Evolutionary conservation across 1,140 invertebrate genomes (phyloP).

Genomic region (Drosophila lini): DNA sequence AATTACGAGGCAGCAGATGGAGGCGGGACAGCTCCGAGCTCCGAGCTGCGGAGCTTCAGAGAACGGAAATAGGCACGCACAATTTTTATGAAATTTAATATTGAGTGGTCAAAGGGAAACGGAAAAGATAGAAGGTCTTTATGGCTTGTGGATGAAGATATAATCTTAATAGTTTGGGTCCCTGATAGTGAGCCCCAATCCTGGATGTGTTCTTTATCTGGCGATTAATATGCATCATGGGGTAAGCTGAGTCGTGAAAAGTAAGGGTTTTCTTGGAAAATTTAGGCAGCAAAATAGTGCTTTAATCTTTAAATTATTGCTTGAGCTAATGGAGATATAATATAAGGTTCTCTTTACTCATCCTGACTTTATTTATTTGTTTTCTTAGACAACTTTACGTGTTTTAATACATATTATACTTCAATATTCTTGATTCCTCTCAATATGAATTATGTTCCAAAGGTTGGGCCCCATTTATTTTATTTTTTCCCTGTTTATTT

Average conservation of each 20-base stretch:
- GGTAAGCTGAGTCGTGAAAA: constrained; percentile 4
- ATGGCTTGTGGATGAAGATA: constrained; percentile 34
- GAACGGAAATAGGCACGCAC: constrained; percentile 37
- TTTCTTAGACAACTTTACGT: too few species aligned
- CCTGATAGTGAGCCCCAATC: not conserved
- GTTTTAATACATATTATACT: not conserved
- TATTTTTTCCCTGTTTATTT: constrained; percentile 24
- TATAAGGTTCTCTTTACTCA: too few species aligned
- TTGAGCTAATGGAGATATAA: not conserved
- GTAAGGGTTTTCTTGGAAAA: not conserved
- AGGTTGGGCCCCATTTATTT: constrained; percentile 30
- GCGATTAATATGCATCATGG: constrained; percentile 26
- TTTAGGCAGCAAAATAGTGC: not conserved
- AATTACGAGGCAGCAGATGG: constrained; percentile 58
- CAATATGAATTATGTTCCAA: constrained; percentile 8
- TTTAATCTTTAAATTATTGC: not conserved
- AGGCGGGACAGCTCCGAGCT: constrained; percentile 5
- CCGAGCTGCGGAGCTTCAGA: not conserved
- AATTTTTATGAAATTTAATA: constrained; percentile 63
- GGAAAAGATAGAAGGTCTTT: constrained; percentile 29
- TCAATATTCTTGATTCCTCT: not conserved
- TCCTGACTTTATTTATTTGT: too few species aligned
- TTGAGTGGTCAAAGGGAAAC: constrained; percentile 36
- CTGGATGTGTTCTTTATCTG: constrained; percentile 22
- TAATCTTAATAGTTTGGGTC: constrained; percentile 44